Evolutionary conservation across 2,113 vertebrate genomes (phyloP), one percentile per base, ranked within the genome.

Genomic region (Sylvia atricapilla): DNA sequence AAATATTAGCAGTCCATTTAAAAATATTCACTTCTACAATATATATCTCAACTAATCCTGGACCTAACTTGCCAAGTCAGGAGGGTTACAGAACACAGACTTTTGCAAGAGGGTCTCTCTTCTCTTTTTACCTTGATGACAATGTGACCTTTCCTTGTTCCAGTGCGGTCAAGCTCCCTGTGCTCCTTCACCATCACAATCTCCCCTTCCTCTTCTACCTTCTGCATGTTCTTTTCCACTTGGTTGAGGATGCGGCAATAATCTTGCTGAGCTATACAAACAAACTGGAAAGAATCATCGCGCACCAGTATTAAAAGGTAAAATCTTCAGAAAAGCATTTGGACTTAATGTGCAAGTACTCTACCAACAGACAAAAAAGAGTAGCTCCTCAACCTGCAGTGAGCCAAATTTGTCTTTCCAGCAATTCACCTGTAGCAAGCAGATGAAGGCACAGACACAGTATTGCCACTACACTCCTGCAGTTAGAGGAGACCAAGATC

Each of bases 221-320:
- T 99, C 97, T 99, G 99, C 99, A 99, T 99, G 98, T 99, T 99
- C 98, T 99, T 99, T 97, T 99, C 99, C 84, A 99, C 99, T 97
- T 99, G 99, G 96, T 99, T 99, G 88, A 99, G 98, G 96, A 99
- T 99, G 95, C 99, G 99, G 97, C 99, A 99, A 95, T 99, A 99
- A 96, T 99, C 99, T 97, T 99, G 99, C 98, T 99, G 99, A 49
- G 99, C 99, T 96, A 99, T 99, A 92, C 99, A 99, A 92, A 99
- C 99, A 98, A 99, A 99, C 99, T 99, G 96, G 85, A 97, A 96
- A 93, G 91, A 97, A 95, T 95, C 39, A 56, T 59, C 9, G 2
- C 58, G 3, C 84, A 90, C 30, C 37, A 67, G 49, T 67, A 81
- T 96, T 93, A 93, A 81, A 95, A 94, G n/a, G 90, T 22, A 78